Base-by-base conservation (phyloP, 53 echinoderm and acorn worm genomes). In the Patiria pectinifera region DNA sequence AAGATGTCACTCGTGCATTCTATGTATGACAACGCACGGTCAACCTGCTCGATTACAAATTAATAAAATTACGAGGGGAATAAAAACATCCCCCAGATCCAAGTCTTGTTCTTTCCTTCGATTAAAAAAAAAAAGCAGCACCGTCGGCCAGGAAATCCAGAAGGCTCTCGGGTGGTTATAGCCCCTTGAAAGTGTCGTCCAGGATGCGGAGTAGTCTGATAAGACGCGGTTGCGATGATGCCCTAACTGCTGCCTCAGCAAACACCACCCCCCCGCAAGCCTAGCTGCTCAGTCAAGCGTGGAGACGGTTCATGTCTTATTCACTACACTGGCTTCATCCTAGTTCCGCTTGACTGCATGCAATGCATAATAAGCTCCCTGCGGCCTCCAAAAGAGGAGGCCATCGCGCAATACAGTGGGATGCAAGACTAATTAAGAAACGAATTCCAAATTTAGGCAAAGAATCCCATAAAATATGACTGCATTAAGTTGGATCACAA, bases 301-400 rank as follows among this genome's bases (percentile, higher is more conserved):
- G 70, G 18, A 70, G 49, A 86, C 58, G 86, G 26, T 79, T 88
- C 88, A 88, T 88, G 77, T 78, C 78, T 77, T 88, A 77, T 90
- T 90, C 81, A 90, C 61, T 62, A 24, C 48, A 24, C 80, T 69
- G 81, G 80, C 90, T 48, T 80, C 80, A 90, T 80, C 82, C 47
- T 81, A 45, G 90, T 81, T 81, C 63, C 90, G 90, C 90, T 66
- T 81, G 80, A 66, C 66, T 48, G 90, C 81, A 66, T 81, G n/a
- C 90, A 66, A 90, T 90, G 81, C 90, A 90, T 90, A 90, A 90
- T 90, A 90, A 70, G 66, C 81, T 81, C 90, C 90, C 90, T 4
- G 35, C 45, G 81, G 90, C 69, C 81, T 47, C 14, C 63, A 49
- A 62, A 15, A 16, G 13, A 46, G 80, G 48, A 47, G 19, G 47